Evolutionary conservation across 2,888 invertebrate species (phyloP), one percentile per base, ranked within the genome.

Genomic region (Lithophane socia): DNA sequence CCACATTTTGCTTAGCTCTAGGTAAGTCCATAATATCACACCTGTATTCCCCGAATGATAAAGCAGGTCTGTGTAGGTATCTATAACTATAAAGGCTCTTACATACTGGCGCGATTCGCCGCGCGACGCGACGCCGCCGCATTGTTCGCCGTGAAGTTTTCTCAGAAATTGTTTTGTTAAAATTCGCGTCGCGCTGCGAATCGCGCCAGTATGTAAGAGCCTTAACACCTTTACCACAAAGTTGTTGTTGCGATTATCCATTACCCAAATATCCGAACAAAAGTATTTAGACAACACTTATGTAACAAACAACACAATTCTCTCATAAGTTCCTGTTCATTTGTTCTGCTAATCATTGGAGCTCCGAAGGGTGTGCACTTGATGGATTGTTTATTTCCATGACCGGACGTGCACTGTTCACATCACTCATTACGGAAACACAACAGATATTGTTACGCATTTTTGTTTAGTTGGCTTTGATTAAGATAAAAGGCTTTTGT

Each of bases 291-390:
- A 61, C 21, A 56, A 42, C 73, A 42, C 29, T 29, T 18, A 37
- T 21, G 61, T 58, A 18, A 29, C 58, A 54, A 16, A n/a, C 58
- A 54, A 60, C 42, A 47, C 47, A 21, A 82, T 58, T 47, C 56
- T 37, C 54, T 61, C 63, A 47, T 1, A 37, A 21, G 10, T 42
- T n/a, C 10, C 58, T 60, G 60, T 71, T 90, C 87, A 91, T 93
- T 92, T 92, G 92, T 93, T 90, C 89, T 89, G 86, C 90, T 93
- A 93, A 93, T 93, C 90, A 91, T 90, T 87, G 87, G 80, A 49
- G 49, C 86, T 21, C 87, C 68, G 75, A 75, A 73, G 88, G 89
- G 90, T 86, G 90, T 85, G 77, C 85, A 75, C 85, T 88, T 94
- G 94, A 94, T 94, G 91, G 93, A 94, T 94, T 92, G 87, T 85